Conservation (phyloP, 2,113 vertebrate genomes). For the Erythrocebus patas region DNA sequence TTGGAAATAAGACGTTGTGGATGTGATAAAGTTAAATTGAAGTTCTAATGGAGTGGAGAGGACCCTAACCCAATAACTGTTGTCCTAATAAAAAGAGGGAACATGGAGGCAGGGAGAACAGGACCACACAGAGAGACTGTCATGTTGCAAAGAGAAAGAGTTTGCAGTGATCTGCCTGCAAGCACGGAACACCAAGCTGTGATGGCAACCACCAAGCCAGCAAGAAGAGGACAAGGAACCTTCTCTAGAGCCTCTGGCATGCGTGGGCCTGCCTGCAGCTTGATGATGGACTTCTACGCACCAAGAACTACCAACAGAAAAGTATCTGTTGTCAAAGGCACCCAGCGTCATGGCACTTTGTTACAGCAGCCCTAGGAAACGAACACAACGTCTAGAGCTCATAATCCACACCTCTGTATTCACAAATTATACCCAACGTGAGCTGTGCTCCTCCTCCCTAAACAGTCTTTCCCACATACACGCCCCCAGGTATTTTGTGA, state of each 20-base stretch:
- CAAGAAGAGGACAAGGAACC: background rate
- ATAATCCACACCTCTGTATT: accelerated
- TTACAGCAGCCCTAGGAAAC: background rate
- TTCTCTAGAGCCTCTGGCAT: background rate
- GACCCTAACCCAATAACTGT: accelerated
- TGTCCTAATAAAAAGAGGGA: background rate
- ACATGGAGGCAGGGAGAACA: background rate
- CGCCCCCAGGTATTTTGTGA: background rate
- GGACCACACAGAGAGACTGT: background rate
- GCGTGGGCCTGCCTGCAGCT: background rate
- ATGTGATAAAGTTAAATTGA: background rate
- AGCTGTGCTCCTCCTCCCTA: background rate
- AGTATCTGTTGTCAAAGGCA: too few relatives aligned
- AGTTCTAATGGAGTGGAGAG: background rate
- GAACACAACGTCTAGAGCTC: background rate
- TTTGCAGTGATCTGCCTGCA: background rate
- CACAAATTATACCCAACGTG: background rate
- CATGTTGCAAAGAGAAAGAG: accelerated
- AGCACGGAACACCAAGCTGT: background rate
- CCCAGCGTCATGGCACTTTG: too few relatives aligned
- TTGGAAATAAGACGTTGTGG: background rate
- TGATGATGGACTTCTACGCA: background rate
- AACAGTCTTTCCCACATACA: background rate
- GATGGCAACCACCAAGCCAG: background rate
- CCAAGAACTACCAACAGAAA: background rate